phyloP scores from a whole-genome alignment of 2,797 vertebrate species.

The Coracias cyanogaster region DNA sequence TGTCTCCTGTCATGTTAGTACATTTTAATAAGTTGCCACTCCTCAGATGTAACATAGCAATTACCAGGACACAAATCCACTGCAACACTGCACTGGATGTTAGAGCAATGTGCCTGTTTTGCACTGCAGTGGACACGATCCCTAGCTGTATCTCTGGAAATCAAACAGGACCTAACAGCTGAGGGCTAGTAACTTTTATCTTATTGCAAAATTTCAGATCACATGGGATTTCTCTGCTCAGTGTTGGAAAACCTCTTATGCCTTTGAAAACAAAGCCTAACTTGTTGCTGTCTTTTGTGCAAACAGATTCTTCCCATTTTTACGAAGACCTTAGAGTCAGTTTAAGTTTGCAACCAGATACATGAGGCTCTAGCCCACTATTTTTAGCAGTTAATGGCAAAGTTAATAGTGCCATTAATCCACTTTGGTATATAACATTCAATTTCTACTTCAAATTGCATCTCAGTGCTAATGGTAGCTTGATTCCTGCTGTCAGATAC shows the following conservation, averaged over 20 bases:
- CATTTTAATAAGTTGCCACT: background rate
- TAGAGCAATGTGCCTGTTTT: background rate
- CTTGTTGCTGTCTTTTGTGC: background rate
- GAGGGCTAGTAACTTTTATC: background rate
- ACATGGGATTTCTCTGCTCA: rapidly evolving
- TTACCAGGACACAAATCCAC: background rate
- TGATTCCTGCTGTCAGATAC: background rate
- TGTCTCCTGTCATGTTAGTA: rapidly evolving
- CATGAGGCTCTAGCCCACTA: background rate
- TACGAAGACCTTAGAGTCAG: background rate
- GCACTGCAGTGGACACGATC: rapidly evolving
- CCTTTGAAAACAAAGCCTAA: background rate
- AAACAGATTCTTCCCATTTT: background rate
- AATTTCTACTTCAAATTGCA: conserved; percentile 9
- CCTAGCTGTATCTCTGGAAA: background rate
- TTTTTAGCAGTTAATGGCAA: conserved; percentile 43
- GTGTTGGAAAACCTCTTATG: background rate
- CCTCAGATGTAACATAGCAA: background rate
- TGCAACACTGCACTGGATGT: rapidly evolving
- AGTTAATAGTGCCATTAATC: conserved; percentile 50
- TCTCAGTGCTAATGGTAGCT: background rate
- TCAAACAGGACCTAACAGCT: background rate
- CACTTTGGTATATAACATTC: background rate
- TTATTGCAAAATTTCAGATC: background rate
- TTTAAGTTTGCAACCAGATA: background rate